Base-by-base conservation (phyloP, 2,113 vertebrate species). In the Halichoerus grypus region DNA sequence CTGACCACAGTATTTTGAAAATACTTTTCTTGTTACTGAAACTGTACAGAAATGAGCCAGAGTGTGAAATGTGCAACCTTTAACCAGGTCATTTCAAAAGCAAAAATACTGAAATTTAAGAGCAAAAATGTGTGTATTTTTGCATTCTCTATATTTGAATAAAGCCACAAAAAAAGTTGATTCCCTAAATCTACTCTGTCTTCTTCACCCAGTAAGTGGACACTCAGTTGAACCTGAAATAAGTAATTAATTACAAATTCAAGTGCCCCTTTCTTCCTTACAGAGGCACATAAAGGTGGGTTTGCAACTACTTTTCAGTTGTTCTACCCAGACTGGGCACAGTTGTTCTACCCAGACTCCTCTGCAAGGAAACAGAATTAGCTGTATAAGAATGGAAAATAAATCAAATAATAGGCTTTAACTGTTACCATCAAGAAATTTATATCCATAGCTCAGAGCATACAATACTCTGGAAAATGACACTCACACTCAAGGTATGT, bases 1-100 rank as follows among this genome's bases (percentile, higher is more conserved):
- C 86, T 98, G 84, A 98, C 72, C 55, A 5, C 1, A 80, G 0
- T 85, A 84, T 81, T 98, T 97, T 94, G 63, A 57, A 97, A 97
- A 71, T 65, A 51, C 14, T 88, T 59, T 83, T 76, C 39, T 92
- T 28, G 80, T 88, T 95, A 51, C 22, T 65, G 69, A 96, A 93
- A 79, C 42, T 90, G 0, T 42, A 33, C 46, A 92, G 76, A 97
- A 87, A 61, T 84, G 2, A 77, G 67, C 18, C 67, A 16, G 46
- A 95, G 9, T 53, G 4, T 61, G 55, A 97, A 96, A 57, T 88
- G 1, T 67, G 36, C 71, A 97, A 28, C 21, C 1, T 95, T 96
- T 94, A 94, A 26, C 26, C 24, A 46, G 1, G 10, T 74, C 28
- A 63, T 81, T 97, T 92, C 71, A 83, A 91, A 1, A 90, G 1